phyloP scores from a whole-genome alignment of 2,113 vertebrate species.

The Solea solea region DNA sequence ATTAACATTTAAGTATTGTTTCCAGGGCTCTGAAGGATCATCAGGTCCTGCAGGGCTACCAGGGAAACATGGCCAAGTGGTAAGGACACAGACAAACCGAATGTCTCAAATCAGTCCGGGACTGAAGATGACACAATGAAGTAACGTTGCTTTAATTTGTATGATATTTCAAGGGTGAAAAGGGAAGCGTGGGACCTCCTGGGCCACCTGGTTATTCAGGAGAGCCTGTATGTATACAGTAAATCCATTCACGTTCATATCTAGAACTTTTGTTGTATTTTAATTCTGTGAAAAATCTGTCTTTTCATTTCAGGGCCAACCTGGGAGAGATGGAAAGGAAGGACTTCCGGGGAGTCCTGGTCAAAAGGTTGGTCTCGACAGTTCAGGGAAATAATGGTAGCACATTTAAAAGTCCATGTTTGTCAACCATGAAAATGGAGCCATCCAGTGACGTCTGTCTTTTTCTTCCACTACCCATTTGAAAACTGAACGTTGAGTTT shows the following conservation, averaged over 20 bases:
- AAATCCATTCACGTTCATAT: conserved; percentile 4
- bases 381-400: conserved; percentile 24
- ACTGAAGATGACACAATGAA: background rate
- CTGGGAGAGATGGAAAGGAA: conserved; percentile 89
- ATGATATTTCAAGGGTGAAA: conserved; percentile 84
- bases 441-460: conserved; percentile 39
- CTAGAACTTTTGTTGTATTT: background rate
- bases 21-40: conserved; percentile 87
- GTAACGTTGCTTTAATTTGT: background rate
- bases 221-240: conserved; percentile 82
- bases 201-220: conserved; percentile 89
- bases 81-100: conserved; percentile 53
- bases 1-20: conserved; percentile 29
- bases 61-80: conserved; percentile 89
- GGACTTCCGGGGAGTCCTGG: conserved; percentile 87
- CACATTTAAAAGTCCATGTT: conserved; percentile 44
- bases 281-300: background rate
- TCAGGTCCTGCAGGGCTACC: conserved; percentile 85
- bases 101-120: background rate
- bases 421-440: conserved; percentile 50
- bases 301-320: conserved; percentile 82
- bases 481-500: conserved; percentile 13
- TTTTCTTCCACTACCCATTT: conserved; percentile 17
- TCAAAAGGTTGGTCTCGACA: conserved; percentile 85
- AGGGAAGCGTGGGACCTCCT: conserved; percentile 85